Evolutionary conservation across 53 echinoderm and acorn worm genomes (phyloP).

Genomic region (Henricia sp.): DNA sequence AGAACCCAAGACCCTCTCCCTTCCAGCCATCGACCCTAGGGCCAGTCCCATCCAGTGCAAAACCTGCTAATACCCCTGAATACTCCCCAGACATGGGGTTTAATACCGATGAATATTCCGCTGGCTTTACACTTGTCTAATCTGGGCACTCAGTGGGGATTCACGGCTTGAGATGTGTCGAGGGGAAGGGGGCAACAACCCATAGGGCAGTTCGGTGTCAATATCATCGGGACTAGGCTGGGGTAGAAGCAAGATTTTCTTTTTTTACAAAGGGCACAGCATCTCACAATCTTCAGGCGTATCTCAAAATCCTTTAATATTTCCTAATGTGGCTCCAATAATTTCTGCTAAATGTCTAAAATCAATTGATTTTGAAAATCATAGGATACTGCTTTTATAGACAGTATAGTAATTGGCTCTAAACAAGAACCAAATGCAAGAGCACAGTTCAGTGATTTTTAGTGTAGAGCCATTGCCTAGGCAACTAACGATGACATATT

Average conservation of each 20-base stretch:
- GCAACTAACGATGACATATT: too few relatives aligned
- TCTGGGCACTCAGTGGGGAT: slow-evolving; percentile 5
- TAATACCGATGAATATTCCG: slow-evolving; percentile 49
- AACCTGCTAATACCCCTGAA: background rate
- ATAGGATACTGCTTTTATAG: too few relatives aligned
- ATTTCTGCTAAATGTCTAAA: too few relatives aligned
- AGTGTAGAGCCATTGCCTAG: too few relatives aligned
- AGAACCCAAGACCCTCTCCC: background rate
- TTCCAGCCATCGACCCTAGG: too few relatives aligned
- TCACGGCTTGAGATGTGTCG: background rate
- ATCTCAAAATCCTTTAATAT: background rate
- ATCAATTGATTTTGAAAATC: too few relatives aligned
- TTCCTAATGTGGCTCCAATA: too few relatives aligned
- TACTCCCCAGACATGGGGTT: slow-evolving; percentile 28
- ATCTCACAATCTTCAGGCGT: background rate
- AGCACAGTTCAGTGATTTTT: too few relatives aligned
- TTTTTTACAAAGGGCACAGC: background rate
- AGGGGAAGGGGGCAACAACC: background rate
- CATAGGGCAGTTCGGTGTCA: slow-evolving; percentile 10
- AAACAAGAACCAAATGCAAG: too few relatives aligned
- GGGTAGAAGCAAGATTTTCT: too few relatives aligned
- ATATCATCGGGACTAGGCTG: too few relatives aligned
- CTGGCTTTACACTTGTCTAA: slow-evolving; percentile 40
- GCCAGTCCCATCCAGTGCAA: background rate
- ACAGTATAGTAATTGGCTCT: too few relatives aligned